These are phyloP conservation scores for Anguilla japonica DNA, from an alignment of 2,113 vertebrate species.

Conservation along the genomic window DNA sequence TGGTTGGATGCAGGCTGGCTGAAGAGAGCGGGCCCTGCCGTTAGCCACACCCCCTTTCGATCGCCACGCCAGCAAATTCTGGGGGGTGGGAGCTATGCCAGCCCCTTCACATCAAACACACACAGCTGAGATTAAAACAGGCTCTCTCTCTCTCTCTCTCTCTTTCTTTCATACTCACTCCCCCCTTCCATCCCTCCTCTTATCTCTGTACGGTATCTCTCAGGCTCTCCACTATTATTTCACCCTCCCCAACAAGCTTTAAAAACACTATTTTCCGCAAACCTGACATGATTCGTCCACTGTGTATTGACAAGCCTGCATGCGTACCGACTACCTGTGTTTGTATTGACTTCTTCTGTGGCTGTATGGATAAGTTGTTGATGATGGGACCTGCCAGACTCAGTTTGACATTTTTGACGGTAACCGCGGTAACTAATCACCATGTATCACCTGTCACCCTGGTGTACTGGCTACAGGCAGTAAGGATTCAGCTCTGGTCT, in stretches of 20 bases:
- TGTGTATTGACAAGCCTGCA: neutral
- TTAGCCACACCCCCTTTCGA: no score
- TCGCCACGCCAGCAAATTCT: neutral
- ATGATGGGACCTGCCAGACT: neutral
- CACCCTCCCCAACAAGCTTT: neutral
- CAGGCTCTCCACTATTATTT: conserved; percentile 1
- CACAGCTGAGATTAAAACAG: neutral
- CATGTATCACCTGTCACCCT: neutral
- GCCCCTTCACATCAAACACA: neutral
- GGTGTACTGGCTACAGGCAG: neutral
- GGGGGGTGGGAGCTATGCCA: neutral
- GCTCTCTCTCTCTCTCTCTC: neutral
- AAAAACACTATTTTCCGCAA: neutral
- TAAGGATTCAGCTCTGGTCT: no score
- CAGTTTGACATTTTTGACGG: neutral
- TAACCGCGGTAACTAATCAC: neutral
- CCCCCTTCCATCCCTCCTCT: neutral
- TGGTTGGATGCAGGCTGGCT: conserved; percentile 20
- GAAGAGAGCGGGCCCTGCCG: conserved; percentile 1
- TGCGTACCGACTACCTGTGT: conserved; percentile 5
- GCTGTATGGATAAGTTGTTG: neutral
- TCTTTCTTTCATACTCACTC: neutral
- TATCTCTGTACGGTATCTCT: neutral
- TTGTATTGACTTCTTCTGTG: neutral
- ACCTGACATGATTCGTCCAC: neutral